Conservation (phyloP, 1,140 invertebrate genomes). For the honey bee (Apis mellifera) region Amel_HAv3.1 CM009943.2:7549001-7549500, state of each 20-base stretch:
- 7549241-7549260: background rate
- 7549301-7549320: background rate
- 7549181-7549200: background rate
- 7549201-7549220: too few species aligned
- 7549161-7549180: too few species aligned
- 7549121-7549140: too few species aligned
- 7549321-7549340: background rate
- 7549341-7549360: constrained; percentile 3
- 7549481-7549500: background rate
- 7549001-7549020: too few species aligned
- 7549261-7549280: background rate
- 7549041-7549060: too few species aligned
- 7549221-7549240: background rate
- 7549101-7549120: too few species aligned
- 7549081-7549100: too few species aligned
- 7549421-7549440: background rate
- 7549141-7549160: too few species aligned
- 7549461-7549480: constrained; percentile 15
- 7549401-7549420: constrained; percentile 8
- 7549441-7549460: background rate
- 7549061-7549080: too few species aligned
- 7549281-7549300: background rate
- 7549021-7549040: too few species aligned
- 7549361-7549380: constrained; percentile 32
- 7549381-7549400: too few species aligned